Evolutionary conservation across 2,797 vertebrate genomes (phyloP).

Genomic region (Mareca strepera): DNA sequence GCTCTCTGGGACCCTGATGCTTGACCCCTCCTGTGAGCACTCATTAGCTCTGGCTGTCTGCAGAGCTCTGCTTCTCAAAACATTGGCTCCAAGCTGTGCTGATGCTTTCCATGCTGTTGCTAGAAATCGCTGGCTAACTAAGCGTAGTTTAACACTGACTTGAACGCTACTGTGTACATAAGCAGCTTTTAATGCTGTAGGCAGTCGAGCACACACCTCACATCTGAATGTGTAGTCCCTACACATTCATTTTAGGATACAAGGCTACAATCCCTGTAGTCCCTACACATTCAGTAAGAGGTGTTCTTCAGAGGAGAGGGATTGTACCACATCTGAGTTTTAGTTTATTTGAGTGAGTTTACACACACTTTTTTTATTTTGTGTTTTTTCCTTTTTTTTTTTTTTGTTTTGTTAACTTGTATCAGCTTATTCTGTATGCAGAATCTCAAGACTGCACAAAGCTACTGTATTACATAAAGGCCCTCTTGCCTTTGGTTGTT

Average conservation of each 20-base stretch:
- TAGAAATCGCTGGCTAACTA: not conserved
- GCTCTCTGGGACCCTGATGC: not conserved
- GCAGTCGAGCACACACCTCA: rapidly evolving
- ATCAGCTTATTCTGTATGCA: not conserved
- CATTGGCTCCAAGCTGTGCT: no score
- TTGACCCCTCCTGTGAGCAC: rapidly evolving
- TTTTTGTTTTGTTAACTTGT: not conserved
- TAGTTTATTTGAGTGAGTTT: no score
- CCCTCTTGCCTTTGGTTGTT: not conserved
- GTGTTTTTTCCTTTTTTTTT: not conserved
- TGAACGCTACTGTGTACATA: rapidly evolving
- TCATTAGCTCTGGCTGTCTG: not conserved
- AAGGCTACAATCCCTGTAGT: no score
- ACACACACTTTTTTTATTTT: rapidly evolving
- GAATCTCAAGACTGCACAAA: not conserved
- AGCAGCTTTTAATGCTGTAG: not conserved
- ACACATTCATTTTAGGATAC: no score
- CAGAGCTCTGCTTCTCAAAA: not conserved
- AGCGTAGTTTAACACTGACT: rapidly evolving
- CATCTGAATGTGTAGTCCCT: not conserved
- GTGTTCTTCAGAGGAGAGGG: rapidly evolving
- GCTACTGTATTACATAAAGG: not conserved
- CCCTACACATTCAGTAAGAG: not conserved
- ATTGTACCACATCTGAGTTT: not conserved
- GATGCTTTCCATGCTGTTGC: not conserved